Percentiles rank a stretch among this genome's conserved stretches.
phyloP scores from a whole-genome alignment of 2,113 vertebrate genomes.

The Clarias macrocephalus region DNA sequence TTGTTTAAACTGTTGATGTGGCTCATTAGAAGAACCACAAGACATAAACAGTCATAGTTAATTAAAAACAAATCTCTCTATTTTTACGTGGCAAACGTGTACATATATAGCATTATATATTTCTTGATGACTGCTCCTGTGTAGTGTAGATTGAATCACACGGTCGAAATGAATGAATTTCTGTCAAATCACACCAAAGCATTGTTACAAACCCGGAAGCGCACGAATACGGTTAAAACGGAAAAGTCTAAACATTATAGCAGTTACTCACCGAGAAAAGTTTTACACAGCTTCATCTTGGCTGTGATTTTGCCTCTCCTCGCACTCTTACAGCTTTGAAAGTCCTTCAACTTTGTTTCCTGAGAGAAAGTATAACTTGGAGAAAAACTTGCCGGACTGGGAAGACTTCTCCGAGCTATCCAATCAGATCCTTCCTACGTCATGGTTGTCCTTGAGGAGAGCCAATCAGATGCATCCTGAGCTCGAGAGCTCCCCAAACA shows the following conservation, averaged over 20 bases:
- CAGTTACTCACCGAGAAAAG: slow-evolving; percentile 80
- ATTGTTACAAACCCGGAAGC: background rate
- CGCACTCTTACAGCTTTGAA: slow-evolving; percentile 49
- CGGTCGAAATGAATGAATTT: background rate
- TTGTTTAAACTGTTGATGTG: background rate
- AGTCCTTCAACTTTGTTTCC: slow-evolving; percentile 66
- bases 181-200: slow-evolving; percentile 7
- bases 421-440: slow-evolving; percentile 70
- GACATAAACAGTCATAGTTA: background rate
- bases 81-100: background rate
- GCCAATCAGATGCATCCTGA: slow-evolving; percentile 71
- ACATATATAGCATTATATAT: background rate
- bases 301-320: slow-evolving; percentile 56
- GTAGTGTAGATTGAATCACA: background rate
- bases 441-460: slow-evolving; percentile 59
- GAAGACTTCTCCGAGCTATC: slow-evolving; percentile 57
- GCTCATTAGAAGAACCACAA: background rate
- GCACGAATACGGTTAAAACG: background rate
- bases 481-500: slow-evolving; percentile 59
- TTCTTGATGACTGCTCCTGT: background rate
- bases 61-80: background rate
- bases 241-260: background rate
- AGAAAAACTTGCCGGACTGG: slow-evolving; percentile 72
- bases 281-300: slow-evolving; percentile 83
- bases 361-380: slow-evolving; percentile 73